Conservation (phyloP, 2,797 vertebrate genomes). For the Poecile montanus region DNA sequence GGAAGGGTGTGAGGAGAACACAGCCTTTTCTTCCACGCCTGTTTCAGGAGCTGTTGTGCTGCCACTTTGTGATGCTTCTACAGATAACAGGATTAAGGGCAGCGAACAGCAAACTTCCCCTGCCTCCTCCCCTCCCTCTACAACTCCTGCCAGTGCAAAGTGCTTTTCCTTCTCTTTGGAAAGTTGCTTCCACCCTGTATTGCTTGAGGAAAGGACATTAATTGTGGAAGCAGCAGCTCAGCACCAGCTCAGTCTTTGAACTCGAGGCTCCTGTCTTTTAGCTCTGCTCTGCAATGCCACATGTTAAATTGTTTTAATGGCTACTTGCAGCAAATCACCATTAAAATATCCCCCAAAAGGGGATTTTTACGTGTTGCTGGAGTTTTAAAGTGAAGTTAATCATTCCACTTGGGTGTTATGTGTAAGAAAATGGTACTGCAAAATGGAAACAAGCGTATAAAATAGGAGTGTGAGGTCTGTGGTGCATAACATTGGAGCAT, state of each 20-base stretch:
- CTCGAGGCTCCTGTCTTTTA: not conserved
- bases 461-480: not conserved
- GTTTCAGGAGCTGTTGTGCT: not conserved
- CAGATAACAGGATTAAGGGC: slow-evolving; percentile 4
- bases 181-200: not conserved
- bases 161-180: not conserved
- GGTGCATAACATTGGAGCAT: not conserved
- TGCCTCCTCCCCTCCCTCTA: not conserved
- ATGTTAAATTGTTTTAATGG: slow-evolving; percentile 59
- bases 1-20: not conserved
- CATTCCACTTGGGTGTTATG: not conserved
- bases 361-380: not conserved
- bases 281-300: slow-evolving; percentile 53
- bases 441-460: not conserved
- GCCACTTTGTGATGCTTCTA: not conserved
- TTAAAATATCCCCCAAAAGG: not conserved
- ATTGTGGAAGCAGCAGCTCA: slow-evolving; percentile 32
- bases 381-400: not conserved
- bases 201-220: not conserved
- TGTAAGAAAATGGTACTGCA: not conserved
- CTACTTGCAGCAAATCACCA: not conserved
- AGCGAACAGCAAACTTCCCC: not conserved
- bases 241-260: slow-evolving; percentile 24
- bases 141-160: not conserved
- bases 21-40: not conserved